Percentiles rank a stretch among this genome's conserved stretches.
Evolutionary conservation across 1,140 invertebrate genomes (phyloP).

Genomic region (Drosophila mauritiana): DNA sequence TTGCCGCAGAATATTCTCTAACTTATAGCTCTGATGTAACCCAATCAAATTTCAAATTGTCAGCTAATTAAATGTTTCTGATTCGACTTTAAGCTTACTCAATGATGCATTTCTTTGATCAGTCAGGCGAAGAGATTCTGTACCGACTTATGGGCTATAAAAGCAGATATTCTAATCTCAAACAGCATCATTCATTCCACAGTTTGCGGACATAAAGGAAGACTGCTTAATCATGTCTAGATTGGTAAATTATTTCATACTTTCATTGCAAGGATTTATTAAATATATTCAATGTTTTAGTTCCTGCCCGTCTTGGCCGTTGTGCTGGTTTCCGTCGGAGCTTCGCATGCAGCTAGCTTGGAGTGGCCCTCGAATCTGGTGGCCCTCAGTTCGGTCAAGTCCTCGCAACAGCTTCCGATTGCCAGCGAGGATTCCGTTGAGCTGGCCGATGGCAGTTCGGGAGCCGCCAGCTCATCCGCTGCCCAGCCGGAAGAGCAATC

Average conservation of each 20-base stretch:
- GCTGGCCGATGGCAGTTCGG: conserved; percentile 32
- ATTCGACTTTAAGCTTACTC: conserved; percentile 24
- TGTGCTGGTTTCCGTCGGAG: conserved; percentile 28
- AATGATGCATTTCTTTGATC: conserved; percentile 43
- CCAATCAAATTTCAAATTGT: conserved; percentile 63
- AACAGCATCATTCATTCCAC: conserved; percentile 58
- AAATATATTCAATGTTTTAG: conserved; percentile 9
- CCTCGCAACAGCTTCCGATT: conserved; percentile 48
- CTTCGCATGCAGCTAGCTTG: conserved; percentile 30
- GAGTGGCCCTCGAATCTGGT: conserved; percentile 71
- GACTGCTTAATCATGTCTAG: conserved; percentile 48
- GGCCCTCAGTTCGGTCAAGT: conserved; percentile 57
- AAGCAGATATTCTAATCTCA: conserved; percentile 9
- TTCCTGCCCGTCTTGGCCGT: conserved; percentile 39
- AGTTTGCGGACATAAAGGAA: conserved; percentile 14
- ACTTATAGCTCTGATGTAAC: background rate
- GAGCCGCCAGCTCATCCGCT: conserved; percentile 6
- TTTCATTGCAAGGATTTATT: no score
- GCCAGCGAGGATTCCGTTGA: conserved; percentile 56
- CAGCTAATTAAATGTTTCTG: conserved; percentile 43
- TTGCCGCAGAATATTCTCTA: conserved; percentile 55
- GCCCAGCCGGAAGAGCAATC: conserved; percentile 21
- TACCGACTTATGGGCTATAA: conserved; percentile 42
- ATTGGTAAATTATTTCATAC: conserved; percentile 36
- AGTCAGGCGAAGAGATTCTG: conserved; percentile 29